phyloP scores from a whole-genome alignment of 2,797 vertebrate genomes.

The Eremophila alpestris region DNA sequence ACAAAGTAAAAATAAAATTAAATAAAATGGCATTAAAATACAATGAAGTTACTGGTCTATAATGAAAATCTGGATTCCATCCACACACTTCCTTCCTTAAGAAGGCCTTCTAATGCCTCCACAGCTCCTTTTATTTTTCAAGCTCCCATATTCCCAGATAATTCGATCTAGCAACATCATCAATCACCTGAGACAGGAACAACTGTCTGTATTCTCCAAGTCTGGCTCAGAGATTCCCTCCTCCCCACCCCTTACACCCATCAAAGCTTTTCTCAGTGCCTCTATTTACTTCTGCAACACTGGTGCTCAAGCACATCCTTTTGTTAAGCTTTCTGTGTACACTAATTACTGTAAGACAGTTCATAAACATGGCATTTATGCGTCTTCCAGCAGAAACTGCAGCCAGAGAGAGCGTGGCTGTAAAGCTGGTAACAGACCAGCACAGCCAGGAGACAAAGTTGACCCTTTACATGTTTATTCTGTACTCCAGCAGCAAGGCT shows the following conservation, averaged over 20 bases:
- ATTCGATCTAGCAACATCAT: conserved; percentile 81
- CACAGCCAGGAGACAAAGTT: background rate
- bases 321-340: background rate
- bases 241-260: background rate
- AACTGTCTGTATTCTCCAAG: conserved; percentile 32
- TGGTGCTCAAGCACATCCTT: background rate
- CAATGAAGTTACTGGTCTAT: conserved; percentile 61
- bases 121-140: conserved; percentile 72
- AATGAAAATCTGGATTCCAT: conserved; percentile 77
- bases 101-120: conserved; percentile 68
- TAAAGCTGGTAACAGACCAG: background rate
- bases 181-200: conserved; percentile 75
- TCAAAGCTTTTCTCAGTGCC: background rate
- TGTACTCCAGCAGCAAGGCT: background rate
- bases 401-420: background rate
- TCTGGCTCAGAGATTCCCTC: background rate
- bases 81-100: conserved; percentile 71
- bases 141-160: conserved; percentile 78
- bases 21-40: conserved; percentile 48
- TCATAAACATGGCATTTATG: background rate
- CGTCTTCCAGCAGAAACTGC: background rate
- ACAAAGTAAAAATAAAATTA: conserved; percentile 48
- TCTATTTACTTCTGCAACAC: background rate
- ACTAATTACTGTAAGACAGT: conserved; percentile 6
- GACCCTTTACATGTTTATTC: background rate